phyloP scores from a whole-genome alignment of 1,140 invertebrate species.

The Aphidius gifuensis region DNA sequence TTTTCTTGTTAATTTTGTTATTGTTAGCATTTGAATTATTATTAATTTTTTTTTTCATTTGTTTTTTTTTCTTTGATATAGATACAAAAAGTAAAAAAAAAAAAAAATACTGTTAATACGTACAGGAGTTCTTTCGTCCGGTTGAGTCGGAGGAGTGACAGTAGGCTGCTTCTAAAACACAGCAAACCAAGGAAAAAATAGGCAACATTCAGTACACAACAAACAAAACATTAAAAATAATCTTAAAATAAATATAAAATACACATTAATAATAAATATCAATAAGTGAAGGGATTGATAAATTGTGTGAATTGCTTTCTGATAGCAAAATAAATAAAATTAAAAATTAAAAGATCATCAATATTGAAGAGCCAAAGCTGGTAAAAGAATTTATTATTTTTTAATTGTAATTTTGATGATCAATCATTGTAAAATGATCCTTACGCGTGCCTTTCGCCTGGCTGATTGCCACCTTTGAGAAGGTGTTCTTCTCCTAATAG shows the following conservation, averaged over 20 bases:
- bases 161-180: conserved; percentile 51
- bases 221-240: conserved; percentile 28
- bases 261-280: conserved; percentile 19
- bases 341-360: no score
- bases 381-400: no score
- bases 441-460: conserved; percentile 53
- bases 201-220: conserved; percentile 39
- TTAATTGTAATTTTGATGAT: no score
- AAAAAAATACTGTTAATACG: conserved; percentile 38
- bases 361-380: no score
- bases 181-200: conserved; percentile 48
- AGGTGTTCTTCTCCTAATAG: conserved; percentile 48
- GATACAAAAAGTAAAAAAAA: not conserved
- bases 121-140: conserved; percentile 53
- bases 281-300: not conserved
- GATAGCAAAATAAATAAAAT: no score
- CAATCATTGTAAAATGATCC: conserved; percentile 17
- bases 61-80: no score
- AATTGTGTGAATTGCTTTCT: no score
- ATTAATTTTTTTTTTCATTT: no score
- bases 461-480: conserved; percentile 54
- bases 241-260: conserved; percentile 23
- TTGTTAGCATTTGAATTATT: not conserved
- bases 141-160: conserved; percentile 29
- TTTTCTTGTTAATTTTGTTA: no score